phyloP scores from a whole-genome alignment of 1,140 invertebrate genomes.

The Temnothorax nylanderi region DNA sequence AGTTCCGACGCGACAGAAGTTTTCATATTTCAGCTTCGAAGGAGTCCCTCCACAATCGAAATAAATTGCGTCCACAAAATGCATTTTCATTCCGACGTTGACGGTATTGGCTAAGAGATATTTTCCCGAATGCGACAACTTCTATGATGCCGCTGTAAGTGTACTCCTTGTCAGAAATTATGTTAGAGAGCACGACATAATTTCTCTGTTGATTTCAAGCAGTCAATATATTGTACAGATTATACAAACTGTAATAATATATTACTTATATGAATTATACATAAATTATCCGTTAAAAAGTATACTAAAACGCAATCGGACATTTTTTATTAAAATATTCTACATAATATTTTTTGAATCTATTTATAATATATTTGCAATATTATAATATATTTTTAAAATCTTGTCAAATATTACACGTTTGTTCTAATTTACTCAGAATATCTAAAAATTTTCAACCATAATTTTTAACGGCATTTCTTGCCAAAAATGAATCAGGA shows the following conservation, averaged over 20 bases:
- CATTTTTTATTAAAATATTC: not conserved
- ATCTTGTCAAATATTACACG: not conserved
- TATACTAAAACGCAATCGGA: not conserved
- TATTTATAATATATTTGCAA: not conserved
- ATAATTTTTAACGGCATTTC: not conserved
- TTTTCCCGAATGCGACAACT: slow-evolving; percentile 49
- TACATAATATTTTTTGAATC: too few species aligned
- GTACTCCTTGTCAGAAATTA: slow-evolving; percentile 29
- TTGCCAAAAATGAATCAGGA: not conserved
- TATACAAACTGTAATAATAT: not conserved
- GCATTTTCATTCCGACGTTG: slow-evolving; percentile 47
- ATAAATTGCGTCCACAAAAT: slow-evolving; percentile 60
- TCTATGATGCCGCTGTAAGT: slow-evolving; percentile 14
- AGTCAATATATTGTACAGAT: not conserved
- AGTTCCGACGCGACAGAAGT: slow-evolving; percentile 25
- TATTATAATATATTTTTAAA: not conserved
- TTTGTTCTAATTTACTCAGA: not conserved
- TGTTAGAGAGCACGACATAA: slow-evolving; percentile 10
- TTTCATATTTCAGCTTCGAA: slow-evolving; percentile 57
- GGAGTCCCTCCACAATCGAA: slow-evolving; percentile 53
- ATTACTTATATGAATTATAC: not conserved
- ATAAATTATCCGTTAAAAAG: not conserved
- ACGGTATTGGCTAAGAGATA: slow-evolving; percentile 35
- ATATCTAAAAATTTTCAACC: not conserved
- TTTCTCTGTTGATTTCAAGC: slow-evolving; percentile 9